These are phyloP conservation scores for Maccullochella peelii DNA, from an alignment of 2,113 vertebrate species.

Conservation along the genomic window DNA sequence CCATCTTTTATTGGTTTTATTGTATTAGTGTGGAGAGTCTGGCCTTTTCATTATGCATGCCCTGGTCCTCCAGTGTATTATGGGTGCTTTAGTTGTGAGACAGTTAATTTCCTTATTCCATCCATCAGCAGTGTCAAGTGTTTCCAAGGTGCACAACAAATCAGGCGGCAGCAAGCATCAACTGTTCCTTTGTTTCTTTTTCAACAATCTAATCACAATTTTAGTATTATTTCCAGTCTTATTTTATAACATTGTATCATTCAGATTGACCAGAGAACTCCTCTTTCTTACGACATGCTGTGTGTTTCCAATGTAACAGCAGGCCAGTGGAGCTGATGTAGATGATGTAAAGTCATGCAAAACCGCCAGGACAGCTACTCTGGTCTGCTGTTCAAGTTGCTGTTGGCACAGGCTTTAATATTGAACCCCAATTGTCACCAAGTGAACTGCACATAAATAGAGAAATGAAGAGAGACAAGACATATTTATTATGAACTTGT, in stretches of 20 bases:
- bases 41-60: slow-evolving; percentile 34
- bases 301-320: slow-evolving; percentile 40
- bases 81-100: slow-evolving; percentile 11
- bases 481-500: neutral
- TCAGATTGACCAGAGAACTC: slow-evolving; percentile 19
- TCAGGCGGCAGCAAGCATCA: neutral
- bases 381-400: neutral
- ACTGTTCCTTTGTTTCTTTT: neutral
- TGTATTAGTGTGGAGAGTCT: neutral
- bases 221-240: neutral
- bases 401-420: slow-evolving; percentile 4
- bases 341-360: slow-evolving; percentile 75
- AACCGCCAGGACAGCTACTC: slow-evolving; percentile 39
- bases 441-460: neutral
- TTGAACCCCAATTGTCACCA: neutral
- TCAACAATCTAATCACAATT: neutral
- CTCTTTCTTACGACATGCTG: slow-evolving; percentile 34
- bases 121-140: slow-evolving; percentile 49
- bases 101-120: slow-evolving; percentile 65
- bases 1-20: neutral
- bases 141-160: slow-evolving; percentile 19
- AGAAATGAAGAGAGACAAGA: neutral
- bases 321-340: slow-evolving; percentile 19
- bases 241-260: neutral
- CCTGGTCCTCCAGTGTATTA: neutral